A percentile compares a stretch with the other conserved stretches of the same genome.
phyloP scores from a whole-genome alignment of 2,797 vertebrate species.

The Todus mexicanus region DNA sequence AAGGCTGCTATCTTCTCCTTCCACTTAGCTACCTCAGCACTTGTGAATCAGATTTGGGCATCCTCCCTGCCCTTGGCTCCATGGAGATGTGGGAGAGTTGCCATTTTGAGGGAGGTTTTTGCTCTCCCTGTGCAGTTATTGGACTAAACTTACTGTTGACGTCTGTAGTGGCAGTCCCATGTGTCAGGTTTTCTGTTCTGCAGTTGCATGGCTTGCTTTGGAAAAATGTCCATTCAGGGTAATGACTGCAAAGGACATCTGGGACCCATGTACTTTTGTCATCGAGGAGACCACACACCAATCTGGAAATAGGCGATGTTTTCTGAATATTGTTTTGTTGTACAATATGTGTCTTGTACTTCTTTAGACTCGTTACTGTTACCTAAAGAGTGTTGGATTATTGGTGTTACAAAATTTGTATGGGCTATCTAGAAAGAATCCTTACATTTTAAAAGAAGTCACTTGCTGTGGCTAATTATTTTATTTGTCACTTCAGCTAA shows the following conservation, averaged over 20 bases:
- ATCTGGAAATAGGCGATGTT: accelerated
- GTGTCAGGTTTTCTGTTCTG: neutral
- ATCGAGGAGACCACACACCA: neutral
- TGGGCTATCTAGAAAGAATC: neutral
- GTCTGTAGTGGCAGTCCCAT: neutral
- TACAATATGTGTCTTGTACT: neutral
- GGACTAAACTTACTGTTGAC: neutral
- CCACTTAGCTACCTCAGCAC: neutral
- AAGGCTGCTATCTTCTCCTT: neutral
- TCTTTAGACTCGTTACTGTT: neutral
- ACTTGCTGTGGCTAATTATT: neutral
- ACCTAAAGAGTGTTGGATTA: neutral
- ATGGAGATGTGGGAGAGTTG: neutral
- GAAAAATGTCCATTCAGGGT: neutral
- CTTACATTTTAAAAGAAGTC: neutral
- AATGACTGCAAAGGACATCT: neutral
- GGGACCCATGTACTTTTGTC: neutral
- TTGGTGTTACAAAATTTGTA: neutral
- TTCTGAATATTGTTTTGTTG: neutral
- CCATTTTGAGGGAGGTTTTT: neutral
- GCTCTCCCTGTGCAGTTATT: neutral
- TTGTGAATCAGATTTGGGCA: neutral
- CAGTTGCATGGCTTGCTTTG: neutral
- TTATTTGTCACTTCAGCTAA: neutral
- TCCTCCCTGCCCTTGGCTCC: neutral